phyloP scores from a whole-genome alignment of 2,797 vertebrate genomes.

The Liasis olivaceus region DNA sequence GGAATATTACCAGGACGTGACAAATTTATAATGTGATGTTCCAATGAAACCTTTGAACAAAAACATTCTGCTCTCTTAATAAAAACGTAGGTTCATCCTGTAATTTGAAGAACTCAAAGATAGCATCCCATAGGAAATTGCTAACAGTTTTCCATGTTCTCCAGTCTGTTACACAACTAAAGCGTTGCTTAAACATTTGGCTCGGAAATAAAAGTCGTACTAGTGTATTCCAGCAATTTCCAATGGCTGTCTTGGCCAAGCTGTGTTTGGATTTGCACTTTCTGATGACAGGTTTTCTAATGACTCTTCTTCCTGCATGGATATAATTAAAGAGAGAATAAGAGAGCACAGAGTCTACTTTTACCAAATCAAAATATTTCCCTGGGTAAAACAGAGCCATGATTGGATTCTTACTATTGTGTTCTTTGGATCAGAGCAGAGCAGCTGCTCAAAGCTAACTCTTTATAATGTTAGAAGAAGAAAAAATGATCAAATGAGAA shows the following conservation, averaged over 20 bases:
- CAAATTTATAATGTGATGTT: constrained; percentile 19
- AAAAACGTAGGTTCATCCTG: constrained; percentile 8
- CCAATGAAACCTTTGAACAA: constrained; percentile 23
- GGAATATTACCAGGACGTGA: constrained; percentile 24
- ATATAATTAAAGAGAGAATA: constrained; percentile 22
- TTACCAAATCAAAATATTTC: constrained; percentile 24
- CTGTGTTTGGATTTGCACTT: constrained; percentile 19
- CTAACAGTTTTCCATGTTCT: background rate
- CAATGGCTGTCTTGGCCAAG: constrained; percentile 21
- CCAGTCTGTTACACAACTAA: background rate
- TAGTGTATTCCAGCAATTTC: constrained; percentile 7
- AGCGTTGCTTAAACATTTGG: background rate
- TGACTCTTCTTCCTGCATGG: constrained; percentile 5
- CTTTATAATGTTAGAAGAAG: constrained; percentile 18
- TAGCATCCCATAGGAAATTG: constrained; percentile 14
- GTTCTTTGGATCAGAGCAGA: constrained; percentile 25
- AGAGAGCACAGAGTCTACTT: constrained; percentile 4
- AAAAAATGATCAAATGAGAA: constrained; percentile 13
- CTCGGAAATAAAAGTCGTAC: constrained; percentile 17
- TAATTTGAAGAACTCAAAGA: constrained; percentile 1
- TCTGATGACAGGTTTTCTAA: constrained; percentile 26
- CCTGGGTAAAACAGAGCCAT: background rate
- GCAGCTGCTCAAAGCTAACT: constrained; percentile 23
- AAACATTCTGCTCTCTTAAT: constrained; percentile 15
- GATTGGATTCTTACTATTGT: constrained; percentile 22